phyloP scores from a whole-genome alignment of 2,797 vertebrate genomes.

The Agapornis canus region DNA sequence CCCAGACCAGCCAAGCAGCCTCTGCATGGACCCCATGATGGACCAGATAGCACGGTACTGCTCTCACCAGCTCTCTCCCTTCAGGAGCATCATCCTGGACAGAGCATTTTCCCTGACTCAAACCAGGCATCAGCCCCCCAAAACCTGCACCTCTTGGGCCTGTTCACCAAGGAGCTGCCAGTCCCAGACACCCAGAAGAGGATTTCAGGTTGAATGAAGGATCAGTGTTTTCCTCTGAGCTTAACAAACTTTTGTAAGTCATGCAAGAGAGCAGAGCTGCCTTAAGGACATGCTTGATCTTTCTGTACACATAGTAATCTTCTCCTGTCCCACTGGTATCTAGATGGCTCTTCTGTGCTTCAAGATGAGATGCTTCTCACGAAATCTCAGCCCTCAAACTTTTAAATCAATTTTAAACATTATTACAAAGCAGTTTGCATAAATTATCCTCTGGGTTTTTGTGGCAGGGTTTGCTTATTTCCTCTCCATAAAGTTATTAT shows the following conservation, averaged over 20 bases:
- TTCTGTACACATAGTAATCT: background rate
- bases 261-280: background rate
- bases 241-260: background rate
- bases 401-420: background rate
- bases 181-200: background rate
- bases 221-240: rapidly evolving
- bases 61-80: background rate
- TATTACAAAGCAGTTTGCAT: background rate
- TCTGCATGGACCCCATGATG: rapidly evolving
- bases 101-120: background rate
- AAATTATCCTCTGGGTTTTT: background rate
- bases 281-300: background rate
- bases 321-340: background rate
- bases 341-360: background rate
- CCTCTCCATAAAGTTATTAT: background rate
- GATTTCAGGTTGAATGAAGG: background rate
- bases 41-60: background rate
- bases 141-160: background rate
- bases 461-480: background rate
- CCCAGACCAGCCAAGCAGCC: background rate
- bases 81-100: background rate
- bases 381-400: background rate
- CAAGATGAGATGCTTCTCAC: background rate
- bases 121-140: background rate
- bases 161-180: background rate